Evolutionary conservation across 1,140 invertebrate species (phyloP), one percentile per base, ranked within the genome.

Genomic region (Amphibalanus amphitrite): DNA sequence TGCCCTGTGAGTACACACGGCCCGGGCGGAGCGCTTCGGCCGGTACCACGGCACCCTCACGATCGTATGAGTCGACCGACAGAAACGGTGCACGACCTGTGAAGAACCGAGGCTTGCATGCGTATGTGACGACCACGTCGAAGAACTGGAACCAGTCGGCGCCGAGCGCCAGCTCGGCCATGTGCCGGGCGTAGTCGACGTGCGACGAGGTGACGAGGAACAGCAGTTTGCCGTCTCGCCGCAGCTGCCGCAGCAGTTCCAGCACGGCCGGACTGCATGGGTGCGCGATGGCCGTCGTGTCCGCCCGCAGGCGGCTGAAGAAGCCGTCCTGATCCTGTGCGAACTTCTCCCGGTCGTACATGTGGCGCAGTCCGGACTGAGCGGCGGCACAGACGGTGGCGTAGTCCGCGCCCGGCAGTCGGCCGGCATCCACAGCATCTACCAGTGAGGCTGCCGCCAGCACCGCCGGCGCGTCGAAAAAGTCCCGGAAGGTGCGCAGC

Each of bases 101-200:
- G 68, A 81, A 82, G 70, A 81, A 82, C n/a, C 73, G 75, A 30
- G 81, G 81, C 71, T 82, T 82, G 69, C 77, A 76, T 0, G 78
- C 81, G 76, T 77, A 77, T 38, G 77, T 79, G 17, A 82, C 26
- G 69, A 74, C 76, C n/a, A 80, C 73, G 74, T 82, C 79, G 76
- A 82, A 82, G 72, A 78, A 80, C 3, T 77, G 72, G 68, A 74
- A 76, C 81, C 81, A 82, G 65, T 80, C 77, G 69, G 73, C 28
- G 28, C 80, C 80, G 28, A 81, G 71, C 65, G 77, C 70, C 69
- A 71, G 73, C 29, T 78, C 72, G 68, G 78, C 74, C 8, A 78
- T 71, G 70, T 75, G 74, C 25, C 73, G 29, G 23, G 80, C 79
- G 74, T 78, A 80, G 70, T 81, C 79, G 65, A 76, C 73, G 71